phyloP scores from a whole-genome alignment of 2,888 invertebrate genomes.

The Pristionchus exspectatus region DNA sequence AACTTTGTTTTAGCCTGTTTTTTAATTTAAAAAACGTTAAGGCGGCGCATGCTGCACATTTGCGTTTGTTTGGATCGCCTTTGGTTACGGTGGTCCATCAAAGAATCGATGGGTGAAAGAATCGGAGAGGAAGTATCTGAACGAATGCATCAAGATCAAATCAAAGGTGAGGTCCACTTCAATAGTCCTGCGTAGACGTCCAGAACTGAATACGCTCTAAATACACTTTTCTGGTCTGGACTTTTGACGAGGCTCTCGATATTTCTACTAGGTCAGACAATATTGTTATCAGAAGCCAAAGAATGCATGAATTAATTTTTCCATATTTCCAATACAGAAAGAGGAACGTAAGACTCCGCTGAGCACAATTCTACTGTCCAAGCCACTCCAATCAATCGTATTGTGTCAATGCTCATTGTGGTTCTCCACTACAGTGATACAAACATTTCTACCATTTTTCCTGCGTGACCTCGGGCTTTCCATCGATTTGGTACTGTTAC shows the following conservation, averaged over 20 bases:
- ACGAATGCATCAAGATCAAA: neutral
- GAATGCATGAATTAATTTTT: no score
- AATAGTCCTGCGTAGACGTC: no score
- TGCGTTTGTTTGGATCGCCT: neutral
- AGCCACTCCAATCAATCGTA: neutral
- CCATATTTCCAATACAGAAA: no score
- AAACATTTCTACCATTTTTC: neutral
- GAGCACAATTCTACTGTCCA: neutral
- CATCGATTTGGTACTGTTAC: neutral
- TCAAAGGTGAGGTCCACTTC: neutral
- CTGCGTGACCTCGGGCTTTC: slow-evolving; percentile 17
- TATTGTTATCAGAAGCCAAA: no score
- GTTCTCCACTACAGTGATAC: neutral
- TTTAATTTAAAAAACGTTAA: no score
- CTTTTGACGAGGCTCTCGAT: no score
- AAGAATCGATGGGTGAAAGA: neutral
- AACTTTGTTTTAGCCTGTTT: no score
- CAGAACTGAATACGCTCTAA: no score
- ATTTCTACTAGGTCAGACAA: no score
- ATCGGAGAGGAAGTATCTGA: neutral
- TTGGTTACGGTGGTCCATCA: neutral
- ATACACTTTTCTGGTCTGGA: no score
- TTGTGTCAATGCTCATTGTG: neutral
- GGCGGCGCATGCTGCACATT: neutral
- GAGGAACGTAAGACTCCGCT: neutral